Conservation (phyloP, 1,140 invertebrate genomes). For the Halictus rubicundus region DNA sequence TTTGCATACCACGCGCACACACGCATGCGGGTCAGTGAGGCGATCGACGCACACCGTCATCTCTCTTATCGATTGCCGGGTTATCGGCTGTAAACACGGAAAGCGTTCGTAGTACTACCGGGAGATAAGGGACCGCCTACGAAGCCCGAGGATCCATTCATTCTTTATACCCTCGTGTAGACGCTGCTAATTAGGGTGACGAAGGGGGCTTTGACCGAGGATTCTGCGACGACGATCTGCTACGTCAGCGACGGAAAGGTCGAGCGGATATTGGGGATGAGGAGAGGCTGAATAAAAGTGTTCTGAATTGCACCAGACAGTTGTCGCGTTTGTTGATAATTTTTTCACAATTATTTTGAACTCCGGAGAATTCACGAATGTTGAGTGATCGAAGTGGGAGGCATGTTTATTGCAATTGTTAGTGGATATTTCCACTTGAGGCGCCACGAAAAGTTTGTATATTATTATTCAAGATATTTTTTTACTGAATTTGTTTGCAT, state of each 20-base stretch:
- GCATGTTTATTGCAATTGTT: too few species aligned
- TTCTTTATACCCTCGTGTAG: slow-evolving; percentile 36
- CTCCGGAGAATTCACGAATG: too few species aligned
- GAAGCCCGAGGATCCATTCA: slow-evolving; percentile 51
- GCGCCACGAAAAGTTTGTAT: too few species aligned
- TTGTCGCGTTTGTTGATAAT: too few species aligned
- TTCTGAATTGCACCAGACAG: too few species aligned
- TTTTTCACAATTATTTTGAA: too few species aligned
- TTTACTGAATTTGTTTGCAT: too few species aligned
- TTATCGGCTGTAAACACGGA: slow-evolving; percentile 63
- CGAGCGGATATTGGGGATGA: slow-evolving; percentile 30
- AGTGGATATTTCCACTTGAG: too few species aligned
- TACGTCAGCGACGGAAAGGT: slow-evolving; percentile 29
- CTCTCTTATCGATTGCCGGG: slow-evolving; percentile 61
- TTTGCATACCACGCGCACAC: neutral
- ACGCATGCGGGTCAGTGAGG: slow-evolving; percentile 60
- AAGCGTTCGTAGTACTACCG: slow-evolving; percentile 60
- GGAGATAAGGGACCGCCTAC: slow-evolving; percentile 55
- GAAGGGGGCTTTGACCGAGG: slow-evolving; percentile 37
- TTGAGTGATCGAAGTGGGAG: too few species aligned
- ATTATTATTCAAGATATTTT: too few species aligned
- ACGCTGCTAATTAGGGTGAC: slow-evolving; percentile 44
- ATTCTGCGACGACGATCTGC: slow-evolving; percentile 4
- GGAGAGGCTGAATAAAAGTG: too few species aligned
- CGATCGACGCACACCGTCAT: slow-evolving; percentile 44